These are phyloP conservation scores for Hyla sarda DNA, from an alignment of 2,113 vertebrate genomes.

Conservation along the genomic window DNA sequence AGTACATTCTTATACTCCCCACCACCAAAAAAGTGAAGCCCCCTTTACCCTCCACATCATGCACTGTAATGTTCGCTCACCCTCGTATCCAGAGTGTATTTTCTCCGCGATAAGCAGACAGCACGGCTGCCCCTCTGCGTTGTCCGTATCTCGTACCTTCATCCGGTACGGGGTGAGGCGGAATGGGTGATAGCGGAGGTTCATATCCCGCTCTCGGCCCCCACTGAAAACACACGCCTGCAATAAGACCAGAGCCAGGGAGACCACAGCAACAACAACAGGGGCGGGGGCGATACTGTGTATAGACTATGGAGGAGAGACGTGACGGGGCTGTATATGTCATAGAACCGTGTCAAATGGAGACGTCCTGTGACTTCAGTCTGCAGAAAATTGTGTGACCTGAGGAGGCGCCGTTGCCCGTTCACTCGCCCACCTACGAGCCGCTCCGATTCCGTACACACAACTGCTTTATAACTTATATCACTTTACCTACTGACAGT, in stretches of 20 bases:
- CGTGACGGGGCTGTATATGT: not conserved
- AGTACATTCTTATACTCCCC: too few relatives aligned
- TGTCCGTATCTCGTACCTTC: slow-evolving; percentile 80
- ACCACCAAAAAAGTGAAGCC: too few relatives aligned
- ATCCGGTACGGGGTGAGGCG: slow-evolving; percentile 88
- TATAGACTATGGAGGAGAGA: too few relatives aligned
- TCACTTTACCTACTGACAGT: too few relatives aligned
- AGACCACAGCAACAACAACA: slow-evolving; percentile 35
- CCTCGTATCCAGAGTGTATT: slow-evolving; percentile 90
- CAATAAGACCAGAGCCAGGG: slow-evolving; percentile 63
- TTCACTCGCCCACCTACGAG: too few relatives aligned
- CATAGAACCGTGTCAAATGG: too few relatives aligned
- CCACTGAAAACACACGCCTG: slow-evolving; percentile 72
- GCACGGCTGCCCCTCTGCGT: slow-evolving; percentile 81
- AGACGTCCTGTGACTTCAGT: not conserved
- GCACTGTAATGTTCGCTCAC: slow-evolving; percentile 63
- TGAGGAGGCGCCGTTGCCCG: not conserved
- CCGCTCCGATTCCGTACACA: too few relatives aligned
- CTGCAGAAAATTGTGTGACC: not conserved
- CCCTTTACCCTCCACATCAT: not conserved
- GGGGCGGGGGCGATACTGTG: not conserved
- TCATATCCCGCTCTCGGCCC: slow-evolving; percentile 72
- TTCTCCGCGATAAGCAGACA: slow-evolving; percentile 87
- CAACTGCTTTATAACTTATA: too few relatives aligned
- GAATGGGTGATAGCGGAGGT: slow-evolving; percentile 84